These are phyloP conservation scores for Chloroceryle amazona DNA, from an alignment of 2,797 vertebrate genomes.

Conservation along the genomic window DNA sequence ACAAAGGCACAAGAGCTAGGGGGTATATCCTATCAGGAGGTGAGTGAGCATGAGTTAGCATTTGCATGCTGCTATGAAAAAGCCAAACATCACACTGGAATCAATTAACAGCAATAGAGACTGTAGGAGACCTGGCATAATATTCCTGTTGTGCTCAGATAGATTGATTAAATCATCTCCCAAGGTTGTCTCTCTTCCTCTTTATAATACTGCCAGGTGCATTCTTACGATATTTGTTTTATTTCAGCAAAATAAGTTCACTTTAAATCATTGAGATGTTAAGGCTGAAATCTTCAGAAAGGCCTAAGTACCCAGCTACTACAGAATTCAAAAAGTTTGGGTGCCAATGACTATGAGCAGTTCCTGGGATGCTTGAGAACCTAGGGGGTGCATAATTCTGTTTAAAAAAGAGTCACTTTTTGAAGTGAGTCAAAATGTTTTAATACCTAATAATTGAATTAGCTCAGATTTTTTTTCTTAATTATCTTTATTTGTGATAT, in stretches of 20 bases:
- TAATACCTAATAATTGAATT: not conserved
- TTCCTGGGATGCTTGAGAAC: not conserved
- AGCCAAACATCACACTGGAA: not conserved
- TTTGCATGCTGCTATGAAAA: not conserved
- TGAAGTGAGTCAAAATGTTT: not conserved
- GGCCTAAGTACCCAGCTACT: not conserved
- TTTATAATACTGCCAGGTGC: not conserved
- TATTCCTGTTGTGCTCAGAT: not conserved
- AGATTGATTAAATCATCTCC: not conserved
- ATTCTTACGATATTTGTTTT: not conserved
- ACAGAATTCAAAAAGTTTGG: not conserved
- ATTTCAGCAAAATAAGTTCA: not conserved
- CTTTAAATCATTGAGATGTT: not conserved
- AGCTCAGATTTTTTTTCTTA: not conserved
- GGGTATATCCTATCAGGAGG: not conserved
- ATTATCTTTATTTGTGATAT: not conserved
- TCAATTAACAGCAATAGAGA: conserved; percentile 13
- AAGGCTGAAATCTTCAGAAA: not conserved
- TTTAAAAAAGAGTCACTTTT: not conserved
- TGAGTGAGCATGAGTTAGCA: not conserved
- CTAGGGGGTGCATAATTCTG: not conserved
- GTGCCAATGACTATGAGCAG: not conserved
- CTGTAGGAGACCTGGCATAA: not conserved
- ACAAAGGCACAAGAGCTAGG: not conserved
- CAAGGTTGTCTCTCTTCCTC: not conserved